Evolutionary conservation across 2,113 vertebrate species (phyloP).

Genomic region (Caranx ignobilis): DNA sequence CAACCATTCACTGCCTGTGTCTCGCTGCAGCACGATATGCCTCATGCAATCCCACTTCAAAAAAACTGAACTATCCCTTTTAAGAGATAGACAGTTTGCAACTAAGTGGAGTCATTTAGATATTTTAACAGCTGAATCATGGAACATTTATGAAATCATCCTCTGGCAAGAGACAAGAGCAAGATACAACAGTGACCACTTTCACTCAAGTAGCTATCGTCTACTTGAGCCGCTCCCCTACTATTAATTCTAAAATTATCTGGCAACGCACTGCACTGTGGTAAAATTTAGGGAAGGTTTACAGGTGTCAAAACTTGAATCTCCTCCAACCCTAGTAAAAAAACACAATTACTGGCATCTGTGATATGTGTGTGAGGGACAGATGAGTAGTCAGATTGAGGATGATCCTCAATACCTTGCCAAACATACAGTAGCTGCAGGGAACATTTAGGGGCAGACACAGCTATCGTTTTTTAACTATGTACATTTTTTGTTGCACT

Average conservation of each 20-base stretch:
- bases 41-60: too few relatives aligned
- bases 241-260: slow-evolving; percentile 27
- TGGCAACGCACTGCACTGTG: slow-evolving; percentile 1
- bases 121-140: background rate
- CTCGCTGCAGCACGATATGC: too few relatives aligned
- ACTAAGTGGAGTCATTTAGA: background rate
- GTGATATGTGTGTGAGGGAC: slow-evolving; percentile 25
- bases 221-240: slow-evolving; percentile 17
- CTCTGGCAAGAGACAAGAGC: background rate
- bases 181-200: background rate
- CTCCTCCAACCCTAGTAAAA: slow-evolving; percentile 25
- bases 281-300: slow-evolving; percentile 32
- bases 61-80: background rate
- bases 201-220: background rate
- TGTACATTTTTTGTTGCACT: background rate
- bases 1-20: too few relatives aligned
- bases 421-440: background rate
- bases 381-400: slow-evolving; percentile 8
- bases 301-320: slow-evolving; percentile 34
- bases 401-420: background rate
- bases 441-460: background rate
- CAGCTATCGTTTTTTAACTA: background rate
- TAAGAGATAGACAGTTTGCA: background rate
- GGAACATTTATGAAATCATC: background rate
- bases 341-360: slow-evolving; percentile 47